phyloP scores from a whole-genome alignment of 2,113 vertebrate genomes.

The Phoxinus phoxinus region DNA sequence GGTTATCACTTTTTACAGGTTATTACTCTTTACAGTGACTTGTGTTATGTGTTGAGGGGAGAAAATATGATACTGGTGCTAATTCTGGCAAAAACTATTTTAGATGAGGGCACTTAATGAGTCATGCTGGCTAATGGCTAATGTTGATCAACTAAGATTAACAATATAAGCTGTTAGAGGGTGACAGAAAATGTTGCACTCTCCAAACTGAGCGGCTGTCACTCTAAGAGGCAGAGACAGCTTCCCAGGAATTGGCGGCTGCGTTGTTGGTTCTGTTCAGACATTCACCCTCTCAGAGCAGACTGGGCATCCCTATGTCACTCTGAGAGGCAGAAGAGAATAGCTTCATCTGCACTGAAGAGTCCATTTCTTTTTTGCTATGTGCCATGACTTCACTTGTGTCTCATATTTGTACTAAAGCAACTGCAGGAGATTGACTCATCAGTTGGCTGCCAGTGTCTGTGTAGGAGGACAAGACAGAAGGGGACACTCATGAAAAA shows the following conservation, averaged over 20 bases:
- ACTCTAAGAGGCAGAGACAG: neutral
- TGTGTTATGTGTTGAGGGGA: too few relatives aligned
- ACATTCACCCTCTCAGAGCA: too few relatives aligned
- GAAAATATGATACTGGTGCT: too few relatives aligned
- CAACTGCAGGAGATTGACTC: conserved; percentile 49
- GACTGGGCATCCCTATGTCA: neutral
- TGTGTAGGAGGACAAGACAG: conserved; percentile 51
- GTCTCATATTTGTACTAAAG: conserved; percentile 14
- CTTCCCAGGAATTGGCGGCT: neutral
- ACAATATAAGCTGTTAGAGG: neutral
- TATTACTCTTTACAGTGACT: too few relatives aligned
- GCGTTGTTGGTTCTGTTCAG: too few relatives aligned
- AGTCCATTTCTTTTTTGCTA: neutral
- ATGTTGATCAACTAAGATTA: neutral
- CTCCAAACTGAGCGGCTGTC: neutral
- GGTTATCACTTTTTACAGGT: too few relatives aligned
- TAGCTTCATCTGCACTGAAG: neutral
- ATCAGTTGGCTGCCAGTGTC: conserved; percentile 43
- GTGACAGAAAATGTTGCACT: neutral
- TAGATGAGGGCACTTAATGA: too few relatives aligned
- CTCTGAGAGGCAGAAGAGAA: neutral
- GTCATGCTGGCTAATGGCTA: too few relatives aligned
- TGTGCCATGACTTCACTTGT: conserved; percentile 23
- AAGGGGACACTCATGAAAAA: conserved; percentile 16
- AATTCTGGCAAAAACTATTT: too few relatives aligned